phyloP scores from a whole-genome alignment of 92 coral and sea anemone species.

The Epizoanthus illoricatus region DNA sequence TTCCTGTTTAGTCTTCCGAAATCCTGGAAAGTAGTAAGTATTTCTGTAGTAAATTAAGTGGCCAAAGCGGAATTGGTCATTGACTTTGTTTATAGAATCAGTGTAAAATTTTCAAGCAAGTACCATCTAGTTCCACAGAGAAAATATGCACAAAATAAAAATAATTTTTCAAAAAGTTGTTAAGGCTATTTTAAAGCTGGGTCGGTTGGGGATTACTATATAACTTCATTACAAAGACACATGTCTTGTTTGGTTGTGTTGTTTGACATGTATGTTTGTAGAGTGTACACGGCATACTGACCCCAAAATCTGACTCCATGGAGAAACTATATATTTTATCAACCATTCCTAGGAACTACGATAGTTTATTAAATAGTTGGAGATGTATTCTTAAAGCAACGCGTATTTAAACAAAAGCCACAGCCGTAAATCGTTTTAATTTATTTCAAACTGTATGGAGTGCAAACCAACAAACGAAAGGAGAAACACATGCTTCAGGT shows the following conservation, averaged over 20 bases:
- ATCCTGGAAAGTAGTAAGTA: too few relatives aligned
- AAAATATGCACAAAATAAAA: background rate
- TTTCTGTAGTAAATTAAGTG: background rate
- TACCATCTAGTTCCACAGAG: background rate
- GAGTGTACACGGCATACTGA: background rate
- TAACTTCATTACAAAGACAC: background rate
- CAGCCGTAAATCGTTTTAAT: too few relatives aligned
- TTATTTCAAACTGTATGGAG: too few relatives aligned
- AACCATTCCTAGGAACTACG: background rate
- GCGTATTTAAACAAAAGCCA: too few relatives aligned
- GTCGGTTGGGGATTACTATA: background rate
- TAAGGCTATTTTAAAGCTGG: background rate
- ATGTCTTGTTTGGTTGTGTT: background rate
- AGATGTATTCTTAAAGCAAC: background rate
- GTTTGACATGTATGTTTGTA: background rate
- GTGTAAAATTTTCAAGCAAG: background rate
- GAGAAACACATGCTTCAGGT: too few relatives aligned
- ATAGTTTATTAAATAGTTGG: background rate
- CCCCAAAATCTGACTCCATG: background rate
- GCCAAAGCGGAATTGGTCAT: background rate
- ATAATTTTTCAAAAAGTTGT: background rate
- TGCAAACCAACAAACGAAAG: too few relatives aligned
- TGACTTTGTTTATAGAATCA: background rate
- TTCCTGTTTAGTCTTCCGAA: slow-evolving; percentile 19
- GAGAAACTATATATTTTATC: background rate